Evolutionary conservation across 35 echinoderm and acorn worm species (phyloP).

Genomic region (Nesometra sesokonis): DNA sequence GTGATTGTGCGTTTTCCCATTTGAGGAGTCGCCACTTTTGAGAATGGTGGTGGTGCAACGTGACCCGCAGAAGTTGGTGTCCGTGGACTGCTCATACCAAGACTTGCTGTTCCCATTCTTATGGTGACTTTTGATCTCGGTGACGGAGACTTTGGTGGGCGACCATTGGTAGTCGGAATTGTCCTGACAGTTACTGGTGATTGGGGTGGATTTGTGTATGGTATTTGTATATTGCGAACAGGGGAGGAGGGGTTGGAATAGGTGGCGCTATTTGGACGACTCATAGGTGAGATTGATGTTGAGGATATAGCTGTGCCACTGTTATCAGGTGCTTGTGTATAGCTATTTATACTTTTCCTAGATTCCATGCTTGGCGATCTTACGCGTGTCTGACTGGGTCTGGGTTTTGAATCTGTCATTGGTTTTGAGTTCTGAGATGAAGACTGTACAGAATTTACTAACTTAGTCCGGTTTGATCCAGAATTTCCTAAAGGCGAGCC

Average conservation of each 20-base stretch:
- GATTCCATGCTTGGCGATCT: background rate
- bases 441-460: background rate
- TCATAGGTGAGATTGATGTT: background rate
- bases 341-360: background rate
- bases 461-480: background rate
- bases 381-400: background rate
- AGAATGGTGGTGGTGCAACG: background rate
- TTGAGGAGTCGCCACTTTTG: background rate
- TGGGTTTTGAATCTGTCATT: background rate
- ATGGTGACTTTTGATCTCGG: background rate
- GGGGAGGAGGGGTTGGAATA: background rate
- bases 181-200: background rate
- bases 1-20: background rate
- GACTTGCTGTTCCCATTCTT: conserved; percentile 9
- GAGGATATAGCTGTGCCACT: background rate
- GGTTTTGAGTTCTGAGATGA: background rate
- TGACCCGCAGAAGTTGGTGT: background rate
- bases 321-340: background rate
- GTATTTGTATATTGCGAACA: background rate
- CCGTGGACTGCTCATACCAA: background rate
- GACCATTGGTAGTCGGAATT: background rate
- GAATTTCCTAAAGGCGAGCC: background rate
- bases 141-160: background rate
- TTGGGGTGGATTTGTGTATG: background rate
- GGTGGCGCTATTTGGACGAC: background rate